Evolutionary conservation across 2,888 invertebrate genomes (phyloP).

Genomic region (Lapara coniferarum): DNA sequence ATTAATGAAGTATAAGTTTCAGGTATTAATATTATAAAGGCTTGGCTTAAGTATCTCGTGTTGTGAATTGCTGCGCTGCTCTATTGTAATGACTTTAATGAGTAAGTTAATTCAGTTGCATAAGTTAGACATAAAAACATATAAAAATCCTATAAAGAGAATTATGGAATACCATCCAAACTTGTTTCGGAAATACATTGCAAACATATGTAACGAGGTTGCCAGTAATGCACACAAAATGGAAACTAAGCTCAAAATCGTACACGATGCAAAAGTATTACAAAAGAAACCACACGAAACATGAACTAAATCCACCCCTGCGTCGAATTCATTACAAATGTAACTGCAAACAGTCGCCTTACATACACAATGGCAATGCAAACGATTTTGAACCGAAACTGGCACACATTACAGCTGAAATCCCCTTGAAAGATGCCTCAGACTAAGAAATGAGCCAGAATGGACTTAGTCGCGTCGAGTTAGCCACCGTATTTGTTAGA

Average conservation of each 20-base stretch:
- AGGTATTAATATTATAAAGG: no score
- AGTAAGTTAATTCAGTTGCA: no score
- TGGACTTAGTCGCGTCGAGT: slow-evolving; percentile 23
- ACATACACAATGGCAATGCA: slow-evolving; percentile 12
- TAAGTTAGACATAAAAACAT: not conserved
- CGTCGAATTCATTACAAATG: slow-evolving; percentile 50
- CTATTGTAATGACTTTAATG: no score
- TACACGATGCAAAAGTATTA: slow-evolving; percentile 30
- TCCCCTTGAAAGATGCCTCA: not conserved
- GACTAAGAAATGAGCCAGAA: slow-evolving; percentile 23
- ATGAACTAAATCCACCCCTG: slow-evolving; percentile 44
- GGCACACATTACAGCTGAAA: not conserved
- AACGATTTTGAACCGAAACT: not conserved
- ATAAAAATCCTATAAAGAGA: not conserved
- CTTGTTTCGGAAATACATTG: not conserved
- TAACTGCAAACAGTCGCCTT: slow-evolving; percentile 36
- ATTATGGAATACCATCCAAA: not conserved
- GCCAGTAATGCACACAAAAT: not conserved
- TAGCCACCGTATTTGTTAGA: slow-evolving; percentile 20
- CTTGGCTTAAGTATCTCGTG: no score
- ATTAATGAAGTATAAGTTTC: no score
- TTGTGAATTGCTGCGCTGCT: no score
- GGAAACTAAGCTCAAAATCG: slow-evolving; percentile 37
- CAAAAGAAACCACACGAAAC: slow-evolving; percentile 27
- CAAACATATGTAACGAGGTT: slow-evolving; percentile 2